A percentile compares a stretch with the other conserved stretches of the same genome.
phyloP scores from a whole-genome alignment of 2,113 vertebrate species.

The Laticauda colubrina region DNA sequence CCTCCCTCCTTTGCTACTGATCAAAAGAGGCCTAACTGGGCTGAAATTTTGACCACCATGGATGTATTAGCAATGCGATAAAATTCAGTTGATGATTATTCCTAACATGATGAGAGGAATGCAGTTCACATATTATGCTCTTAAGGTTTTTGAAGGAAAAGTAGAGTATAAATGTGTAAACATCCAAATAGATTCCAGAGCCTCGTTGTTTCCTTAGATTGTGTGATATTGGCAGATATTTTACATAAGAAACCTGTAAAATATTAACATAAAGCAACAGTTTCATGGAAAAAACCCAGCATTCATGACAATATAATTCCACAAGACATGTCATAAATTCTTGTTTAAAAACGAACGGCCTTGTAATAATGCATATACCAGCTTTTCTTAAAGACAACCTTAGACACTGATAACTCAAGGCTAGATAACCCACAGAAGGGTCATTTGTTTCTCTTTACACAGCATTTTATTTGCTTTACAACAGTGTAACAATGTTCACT shows the following conservation, averaged over 20 bases:
- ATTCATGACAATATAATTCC: conserved; percentile 41
- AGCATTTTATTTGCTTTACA: conserved; percentile 40
- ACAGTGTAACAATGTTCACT: conserved; percentile 49
- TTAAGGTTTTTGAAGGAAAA: neutral
- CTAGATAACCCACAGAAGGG: conserved; percentile 44
- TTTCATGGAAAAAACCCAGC: conserved; percentile 25
- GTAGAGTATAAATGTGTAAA: neutral
- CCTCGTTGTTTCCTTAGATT: neutral
- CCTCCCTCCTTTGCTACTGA: neutral
- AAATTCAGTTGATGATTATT: neutral
- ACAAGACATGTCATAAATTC: conserved; percentile 50
- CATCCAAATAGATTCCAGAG: neutral
- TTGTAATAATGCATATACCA: conserved; percentile 46
- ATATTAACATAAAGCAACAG: neutral
- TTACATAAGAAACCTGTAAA: conserved; percentile 13
- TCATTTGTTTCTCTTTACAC: conserved; percentile 42
- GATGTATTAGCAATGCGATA: neutral
- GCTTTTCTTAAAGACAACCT: conserved; percentile 47
- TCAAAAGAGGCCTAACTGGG: neutral
- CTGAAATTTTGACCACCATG: neutral
- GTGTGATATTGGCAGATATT: neutral
- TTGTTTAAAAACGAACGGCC: conserved; percentile 48
- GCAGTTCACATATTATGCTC: neutral
- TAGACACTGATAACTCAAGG: conserved; percentile 32
- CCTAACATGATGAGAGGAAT: neutral